Conservation (phyloP, 2,113 vertebrate genomes). For the Colinus virginianus region DNA sequence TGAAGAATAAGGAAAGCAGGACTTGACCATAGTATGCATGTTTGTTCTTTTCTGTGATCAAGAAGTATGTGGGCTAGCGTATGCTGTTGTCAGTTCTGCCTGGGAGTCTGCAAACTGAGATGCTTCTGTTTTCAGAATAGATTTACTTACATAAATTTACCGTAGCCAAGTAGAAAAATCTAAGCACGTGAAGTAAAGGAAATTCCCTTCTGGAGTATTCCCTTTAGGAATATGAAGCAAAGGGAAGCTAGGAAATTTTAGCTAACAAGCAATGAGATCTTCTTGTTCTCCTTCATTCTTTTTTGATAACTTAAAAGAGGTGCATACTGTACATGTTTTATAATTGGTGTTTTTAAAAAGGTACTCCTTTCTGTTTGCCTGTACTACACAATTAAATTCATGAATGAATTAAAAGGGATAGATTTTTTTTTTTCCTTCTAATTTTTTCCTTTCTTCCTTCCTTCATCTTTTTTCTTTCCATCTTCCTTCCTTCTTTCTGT, state of each 20-base stretch:
- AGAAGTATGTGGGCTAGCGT: not conserved
- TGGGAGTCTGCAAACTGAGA: not conserved
- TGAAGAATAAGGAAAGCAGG: not conserved
- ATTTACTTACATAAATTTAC: not conserved
- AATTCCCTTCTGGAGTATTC: not conserved
- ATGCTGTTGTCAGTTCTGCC: not conserved
- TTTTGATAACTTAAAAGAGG: not conserved
- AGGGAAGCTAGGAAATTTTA: constrained; percentile 36
- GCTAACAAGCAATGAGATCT: not conserved
- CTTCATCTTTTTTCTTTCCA: not conserved
- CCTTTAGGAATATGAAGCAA: not conserved
- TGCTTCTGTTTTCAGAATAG: not conserved
- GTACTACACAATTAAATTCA: not conserved
- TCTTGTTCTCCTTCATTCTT: not conserved
- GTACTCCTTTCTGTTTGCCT: constrained; percentile 5
- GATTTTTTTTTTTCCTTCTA: not conserved
- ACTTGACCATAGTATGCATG: not conserved
- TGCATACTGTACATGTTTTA: constrained; percentile 4
- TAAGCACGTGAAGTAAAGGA: not conserved
- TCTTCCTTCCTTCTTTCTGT: not conserved
- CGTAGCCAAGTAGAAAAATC: not conserved
- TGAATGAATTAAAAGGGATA: not conserved
- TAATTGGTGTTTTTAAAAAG: no score
- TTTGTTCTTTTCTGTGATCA: not conserved
- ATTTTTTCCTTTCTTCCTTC: not conserved